phyloP scores from a whole-genome alignment of 2,797 vertebrate genomes.

The Podargus strigoides region DNA sequence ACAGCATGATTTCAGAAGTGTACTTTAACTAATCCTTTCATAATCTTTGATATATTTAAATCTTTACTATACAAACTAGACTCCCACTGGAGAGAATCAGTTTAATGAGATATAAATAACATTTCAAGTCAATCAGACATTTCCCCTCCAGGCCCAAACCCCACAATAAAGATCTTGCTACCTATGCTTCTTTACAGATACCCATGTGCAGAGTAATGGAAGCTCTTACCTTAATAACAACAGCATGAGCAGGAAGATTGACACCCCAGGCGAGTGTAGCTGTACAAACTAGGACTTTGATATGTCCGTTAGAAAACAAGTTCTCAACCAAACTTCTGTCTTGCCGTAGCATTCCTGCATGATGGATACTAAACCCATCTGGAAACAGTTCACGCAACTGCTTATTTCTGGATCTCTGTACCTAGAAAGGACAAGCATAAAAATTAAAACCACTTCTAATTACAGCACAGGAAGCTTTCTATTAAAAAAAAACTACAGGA shows the following conservation, averaged over 20 bases:
- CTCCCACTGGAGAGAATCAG: conserved; percentile 62
- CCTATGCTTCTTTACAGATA: conserved; percentile 27
- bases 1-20: conserved; percentile 72
- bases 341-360: conserved; percentile 93
- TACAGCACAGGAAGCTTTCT: background rate
- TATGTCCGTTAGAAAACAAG: conserved; percentile 91
- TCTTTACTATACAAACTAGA: conserved; percentile 71
- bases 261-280: conserved; percentile 98
- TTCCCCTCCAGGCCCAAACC: background rate
- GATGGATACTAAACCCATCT: conserved; percentile 96
- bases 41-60: conserved; percentile 75
- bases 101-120: conserved; percentile 68
- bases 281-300: conserved; percentile 94
- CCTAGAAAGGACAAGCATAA: conserved; percentile 72
- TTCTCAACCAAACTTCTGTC: conserved; percentile 93
- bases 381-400: conserved; percentile 95
- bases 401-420: conserved; percentile 95
- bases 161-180: conserved; percentile 31
- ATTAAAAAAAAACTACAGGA: background rate
- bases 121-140: conserved; percentile 62
- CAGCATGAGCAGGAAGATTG: conserved; percentile 96
- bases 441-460: background rate
- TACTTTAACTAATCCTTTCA: conserved; percentile 77
- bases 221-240: conserved; percentile 93
- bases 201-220: background rate